Conservation (phyloP, 2,888 invertebrate species). For the Macaria notata region DNA sequence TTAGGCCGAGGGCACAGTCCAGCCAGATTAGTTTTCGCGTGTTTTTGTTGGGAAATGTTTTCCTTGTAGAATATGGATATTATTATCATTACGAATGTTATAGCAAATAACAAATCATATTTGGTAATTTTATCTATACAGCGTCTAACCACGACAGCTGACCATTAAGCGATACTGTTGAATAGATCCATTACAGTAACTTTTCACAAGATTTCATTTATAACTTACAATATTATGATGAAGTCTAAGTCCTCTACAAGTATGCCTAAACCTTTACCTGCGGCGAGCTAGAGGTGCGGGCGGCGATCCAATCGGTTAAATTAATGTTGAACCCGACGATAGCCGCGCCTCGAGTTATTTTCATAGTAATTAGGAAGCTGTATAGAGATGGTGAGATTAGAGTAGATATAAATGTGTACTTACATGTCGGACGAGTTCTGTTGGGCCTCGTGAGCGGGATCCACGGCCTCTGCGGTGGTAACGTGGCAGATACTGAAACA, state of each 20-base stretch:
- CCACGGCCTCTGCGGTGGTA: slow-evolving; percentile 97
- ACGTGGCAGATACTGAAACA: slow-evolving; percentile 92
- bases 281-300: slow-evolving; percentile 36
- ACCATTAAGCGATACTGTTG: no score
- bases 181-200: no score
- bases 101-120: no score
- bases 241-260: no score
- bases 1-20: slow-evolving; percentile 25
- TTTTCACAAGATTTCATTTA: no score
- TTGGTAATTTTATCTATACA: no score
- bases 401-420: slow-evolving; percentile 69
- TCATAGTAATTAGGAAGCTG: slow-evolving; percentile 24
- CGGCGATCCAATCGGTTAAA: slow-evolving; percentile 44
- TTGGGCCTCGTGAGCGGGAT: slow-evolving; percentile 95
- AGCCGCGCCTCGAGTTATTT: slow-evolving; percentile 32
- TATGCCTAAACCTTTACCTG: not conserved
- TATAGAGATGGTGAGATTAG: slow-evolving; percentile 16
- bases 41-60: slow-evolving; percentile 5
- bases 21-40: not conserved
- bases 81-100: not conserved
- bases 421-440: slow-evolving; percentile 94
- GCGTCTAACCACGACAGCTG: no score
- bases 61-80: not conserved
- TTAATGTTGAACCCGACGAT: slow-evolving; percentile 40
- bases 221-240: no score